phyloP scores from a whole-genome alignment of 2,113 vertebrate species.

The Scolopax mira region DNA sequence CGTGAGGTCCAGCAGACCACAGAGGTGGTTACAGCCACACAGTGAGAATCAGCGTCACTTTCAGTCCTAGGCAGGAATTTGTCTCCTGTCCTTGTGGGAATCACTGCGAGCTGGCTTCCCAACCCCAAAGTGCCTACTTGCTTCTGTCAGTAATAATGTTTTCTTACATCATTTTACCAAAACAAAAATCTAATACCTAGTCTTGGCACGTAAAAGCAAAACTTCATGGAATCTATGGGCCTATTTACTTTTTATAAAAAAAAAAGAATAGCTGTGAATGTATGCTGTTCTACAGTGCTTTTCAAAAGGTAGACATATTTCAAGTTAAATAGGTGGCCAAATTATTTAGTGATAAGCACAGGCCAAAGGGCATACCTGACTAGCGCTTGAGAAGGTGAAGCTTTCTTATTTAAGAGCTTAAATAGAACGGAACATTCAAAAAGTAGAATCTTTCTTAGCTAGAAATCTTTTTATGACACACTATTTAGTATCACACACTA shows the following conservation, averaged over 20 bases:
- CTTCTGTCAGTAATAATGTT: not conserved
- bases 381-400: not conserved
- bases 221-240: not conserved
- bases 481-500: not conserved
- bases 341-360: not conserved
- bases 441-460: not conserved
- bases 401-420: not conserved
- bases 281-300: too few relatives aligned
- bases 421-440: not conserved
- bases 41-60: not conserved
- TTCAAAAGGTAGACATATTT: not conserved
- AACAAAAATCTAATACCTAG: not conserved
- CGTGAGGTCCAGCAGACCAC: rapidly evolving
- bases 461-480: not conserved
- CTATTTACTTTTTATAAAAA: not conserved
- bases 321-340: not conserved
- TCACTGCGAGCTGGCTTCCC: not conserved
- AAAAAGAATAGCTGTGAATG: rapidly evolving
- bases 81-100: not conserved
- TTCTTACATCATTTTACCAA: not conserved
- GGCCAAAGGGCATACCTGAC: not conserved
- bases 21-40: not conserved
- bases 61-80: not conserved
- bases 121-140: not conserved
- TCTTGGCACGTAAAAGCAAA: not conserved